Conservation (phyloP, 2,113 vertebrate species). For the Scolopax mira region DNA sequence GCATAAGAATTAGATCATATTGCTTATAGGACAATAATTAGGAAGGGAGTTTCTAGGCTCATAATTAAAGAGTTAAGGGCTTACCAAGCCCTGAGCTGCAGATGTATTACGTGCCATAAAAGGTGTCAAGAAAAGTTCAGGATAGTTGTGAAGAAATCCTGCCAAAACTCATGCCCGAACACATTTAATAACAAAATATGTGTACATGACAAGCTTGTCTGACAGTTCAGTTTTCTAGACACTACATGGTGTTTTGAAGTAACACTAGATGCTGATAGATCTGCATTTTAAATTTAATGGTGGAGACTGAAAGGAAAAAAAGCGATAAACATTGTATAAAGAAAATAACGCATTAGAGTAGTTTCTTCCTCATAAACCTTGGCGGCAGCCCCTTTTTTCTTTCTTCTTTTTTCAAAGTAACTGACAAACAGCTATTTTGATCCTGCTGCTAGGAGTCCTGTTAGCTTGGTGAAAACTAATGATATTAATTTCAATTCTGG, state of each 20-base stretch:
- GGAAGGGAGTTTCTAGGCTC: conserved; percentile 31
- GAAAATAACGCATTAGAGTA: background rate
- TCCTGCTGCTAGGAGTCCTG: background rate
- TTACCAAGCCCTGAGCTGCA: conserved; percentile 44
- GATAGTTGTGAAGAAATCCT: conserved; percentile 67
- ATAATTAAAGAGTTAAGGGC: conserved; percentile 69
- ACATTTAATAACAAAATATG: conserved; percentile 78
- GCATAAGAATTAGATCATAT: conserved; percentile 17
- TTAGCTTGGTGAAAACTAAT: background rate
- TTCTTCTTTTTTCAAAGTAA: background rate
- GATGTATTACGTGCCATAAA: conserved; percentile 68
- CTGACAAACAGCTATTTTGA: conserved; percentile 2
- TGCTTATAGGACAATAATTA: conserved; percentile 50
- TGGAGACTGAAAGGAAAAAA: conserved; percentile 25
- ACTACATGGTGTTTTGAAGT: conserved; percentile 67
- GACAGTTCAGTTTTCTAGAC: conserved; percentile 71
- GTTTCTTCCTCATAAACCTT: background rate
- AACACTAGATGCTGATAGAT: conserved; percentile 61
- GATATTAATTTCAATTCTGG: background rate
- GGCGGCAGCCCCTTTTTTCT: background rate
- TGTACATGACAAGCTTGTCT: conserved; percentile 71
- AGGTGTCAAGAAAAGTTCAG: conserved; percentile 85
- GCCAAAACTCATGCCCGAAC: conserved; percentile 81
- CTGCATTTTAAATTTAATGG: conserved; percentile 64
- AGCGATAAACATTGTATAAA: background rate